Percentiles rank a stretch among this genome's conserved stretches.
Conservation (phyloP, 37 sponge, comb jelly and placozoan genomes). For the Aphrocallistes beatrix region DNA sequence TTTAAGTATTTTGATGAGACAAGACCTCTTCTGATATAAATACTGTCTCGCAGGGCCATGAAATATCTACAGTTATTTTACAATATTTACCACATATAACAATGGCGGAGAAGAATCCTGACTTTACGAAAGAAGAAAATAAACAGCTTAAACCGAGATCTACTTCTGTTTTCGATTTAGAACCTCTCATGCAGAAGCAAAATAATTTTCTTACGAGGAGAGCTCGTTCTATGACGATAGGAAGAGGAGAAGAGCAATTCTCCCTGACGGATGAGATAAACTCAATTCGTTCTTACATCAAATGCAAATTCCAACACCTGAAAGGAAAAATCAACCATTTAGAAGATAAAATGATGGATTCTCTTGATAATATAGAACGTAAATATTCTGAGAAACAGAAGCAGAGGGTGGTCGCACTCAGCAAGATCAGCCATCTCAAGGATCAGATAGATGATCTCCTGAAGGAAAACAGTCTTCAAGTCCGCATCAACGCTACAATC, state of each 20-base stretch:
- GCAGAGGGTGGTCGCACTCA: background rate
- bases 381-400: background rate
- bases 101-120: too few relatives aligned
- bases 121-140: too few relatives aligned
- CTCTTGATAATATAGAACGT: background rate
- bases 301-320: background rate
- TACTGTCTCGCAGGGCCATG: too few relatives aligned
- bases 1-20: too few relatives aligned
- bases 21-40: too few relatives aligned
- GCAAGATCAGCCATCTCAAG: background rate
- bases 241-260: background rate
- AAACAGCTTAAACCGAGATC: too few relatives aligned
- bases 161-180: too few relatives aligned
- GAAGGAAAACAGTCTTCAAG: background rate
- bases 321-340: background rate
- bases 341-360: background rate
- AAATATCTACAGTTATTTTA: too few relatives aligned
- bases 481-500: background rate
- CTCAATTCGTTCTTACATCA: background rate
- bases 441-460: background rate
- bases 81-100: too few relatives aligned
- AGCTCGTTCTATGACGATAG: background rate
- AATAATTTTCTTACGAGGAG: too few relatives aligned
- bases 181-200: too few relatives aligned
- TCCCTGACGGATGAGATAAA: background rate